Base-by-base conservation (phyloP, 2,888 invertebrate species). In the Laothoe populi region DNA sequence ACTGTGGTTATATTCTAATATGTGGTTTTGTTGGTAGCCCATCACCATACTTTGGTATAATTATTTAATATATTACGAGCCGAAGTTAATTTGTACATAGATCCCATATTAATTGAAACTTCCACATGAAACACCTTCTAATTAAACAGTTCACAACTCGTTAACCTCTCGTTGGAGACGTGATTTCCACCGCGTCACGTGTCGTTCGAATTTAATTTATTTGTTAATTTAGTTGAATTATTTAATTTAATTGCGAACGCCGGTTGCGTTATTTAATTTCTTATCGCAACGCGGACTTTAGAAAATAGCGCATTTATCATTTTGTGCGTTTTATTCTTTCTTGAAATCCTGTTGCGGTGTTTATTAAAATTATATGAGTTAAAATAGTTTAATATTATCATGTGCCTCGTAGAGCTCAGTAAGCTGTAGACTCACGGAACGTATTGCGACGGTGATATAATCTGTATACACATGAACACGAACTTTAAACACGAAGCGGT, bases 131-230 rank as follows among this genome's bases (percentile, higher is more conserved):
- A 66, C 63, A 61, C 62, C 49, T 60, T 65, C 59, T 67, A 69
- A 70, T 72, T 75, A 66, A 69, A 72, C 70, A 65, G 65, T 66
- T 66, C 65, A 70, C 70, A 65, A 66, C 63, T 70, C 65, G 66
- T 75, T 75, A 70, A 66, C 62, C 65, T 64, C 61, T 62, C 59
- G 63, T 64, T 63, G 7, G 19, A 5, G 40, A 66, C 65, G 26
- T 61, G 65, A 67, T 66, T 70, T 63, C 64, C 66, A 65, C 64
- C 44, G 62, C 48, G 62, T 60, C 64, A 65, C 49, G 23, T 58
- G 40, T 21, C 53, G 63, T 63, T 57, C 62, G 44, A 61, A 49
- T 63, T 45, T 59, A 67, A 64, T 63, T n/a, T n/a, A n/a, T n/a
- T n/a, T 59, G 35, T 62, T 63, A 59, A 38, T 48, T 63, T 64